These are phyloP conservation scores for Trochalopteron elliotii DNA, from an alignment of 2,113 vertebrate genomes.

Conservation along the genomic window DNA sequence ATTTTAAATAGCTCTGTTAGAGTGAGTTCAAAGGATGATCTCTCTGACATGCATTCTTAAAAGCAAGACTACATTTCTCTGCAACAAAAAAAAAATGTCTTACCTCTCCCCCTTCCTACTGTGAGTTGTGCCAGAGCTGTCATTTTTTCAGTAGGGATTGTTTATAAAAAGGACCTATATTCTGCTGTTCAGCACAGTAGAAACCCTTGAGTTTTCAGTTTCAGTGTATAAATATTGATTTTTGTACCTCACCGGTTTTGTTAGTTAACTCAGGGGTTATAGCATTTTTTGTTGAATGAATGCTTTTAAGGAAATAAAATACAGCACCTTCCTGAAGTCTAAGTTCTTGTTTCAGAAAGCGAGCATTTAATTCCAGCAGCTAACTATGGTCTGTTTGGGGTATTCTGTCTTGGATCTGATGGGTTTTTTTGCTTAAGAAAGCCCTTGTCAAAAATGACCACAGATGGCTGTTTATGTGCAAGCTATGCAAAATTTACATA, in stretches of 20 bases:
- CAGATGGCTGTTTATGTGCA: background rate
- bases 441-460: background rate
- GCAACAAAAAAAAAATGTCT: background rate
- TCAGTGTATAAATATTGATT: slow-evolving; percentile 37
- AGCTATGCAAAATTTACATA: background rate
- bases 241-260: background rate
- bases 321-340: background rate
- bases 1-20: slow-evolving; percentile 22
- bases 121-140: slow-evolving; percentile 15
- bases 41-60: slow-evolving; percentile 35
- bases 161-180: slow-evolving; percentile 14
- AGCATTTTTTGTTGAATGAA: background rate
- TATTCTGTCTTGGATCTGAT: background rate
- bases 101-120: slow-evolving; percentile 10
- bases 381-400: background rate
- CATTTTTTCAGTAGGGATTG: slow-evolving; percentile 1
- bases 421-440: background rate
- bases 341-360: background rate
- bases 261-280: background rate
- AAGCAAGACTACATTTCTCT: background rate
- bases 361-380: background rate
- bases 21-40: slow-evolving; percentile 19
- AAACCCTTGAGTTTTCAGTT: slow-evolving; percentile 9
- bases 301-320: slow-evolving; percentile 18
- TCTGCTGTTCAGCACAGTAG: background rate